A percentile compares a stretch with the other conserved stretches of the same genome.
Conservation (phyloP, 2,888 invertebrate genomes). For the Fragum fragum region DNA sequence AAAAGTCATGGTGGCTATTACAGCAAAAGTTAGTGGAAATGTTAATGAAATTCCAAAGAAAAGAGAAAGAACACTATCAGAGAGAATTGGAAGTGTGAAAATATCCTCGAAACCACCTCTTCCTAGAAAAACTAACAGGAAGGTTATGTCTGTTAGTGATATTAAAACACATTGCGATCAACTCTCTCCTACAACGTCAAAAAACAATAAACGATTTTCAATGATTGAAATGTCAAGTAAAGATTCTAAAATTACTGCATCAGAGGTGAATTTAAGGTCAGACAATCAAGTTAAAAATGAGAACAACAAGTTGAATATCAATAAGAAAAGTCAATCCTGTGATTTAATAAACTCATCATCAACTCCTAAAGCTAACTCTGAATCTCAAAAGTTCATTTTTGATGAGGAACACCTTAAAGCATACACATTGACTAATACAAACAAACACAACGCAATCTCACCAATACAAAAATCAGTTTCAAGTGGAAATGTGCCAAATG, state of each 20-base stretch:
- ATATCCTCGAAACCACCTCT: constrained; percentile 53
- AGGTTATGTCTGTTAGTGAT: constrained; percentile 56
- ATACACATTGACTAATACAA: constrained; percentile 20
- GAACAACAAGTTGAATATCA: background rate
- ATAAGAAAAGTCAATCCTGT: constrained; percentile 18
- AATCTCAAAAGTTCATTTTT: constrained; percentile 30
- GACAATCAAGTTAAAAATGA: background rate
- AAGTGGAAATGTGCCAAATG: constrained; percentile 52
- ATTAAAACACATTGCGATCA: constrained; percentile 7
- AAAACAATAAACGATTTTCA: constrained; percentile 29
- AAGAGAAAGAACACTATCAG: constrained; percentile 13
- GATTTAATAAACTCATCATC: constrained; percentile 3
- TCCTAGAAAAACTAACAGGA: constrained; percentile 37
- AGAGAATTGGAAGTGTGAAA: constrained; percentile 2
- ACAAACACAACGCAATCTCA: background rate
- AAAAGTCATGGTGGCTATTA: background rate
- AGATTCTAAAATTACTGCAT: background rate
- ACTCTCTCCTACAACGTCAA: background rate
- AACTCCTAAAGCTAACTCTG: background rate
- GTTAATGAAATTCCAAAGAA: background rate
- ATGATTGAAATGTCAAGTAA: constrained; percentile 36
- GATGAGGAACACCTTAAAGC: constrained; percentile 51
- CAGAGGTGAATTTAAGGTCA: background rate
- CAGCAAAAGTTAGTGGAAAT: background rate
- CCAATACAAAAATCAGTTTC: constrained; percentile 44